Evolutionary conservation across 2,888 invertebrate species (phyloP).

Genomic region (Ochropleura leucogaster): DNA sequence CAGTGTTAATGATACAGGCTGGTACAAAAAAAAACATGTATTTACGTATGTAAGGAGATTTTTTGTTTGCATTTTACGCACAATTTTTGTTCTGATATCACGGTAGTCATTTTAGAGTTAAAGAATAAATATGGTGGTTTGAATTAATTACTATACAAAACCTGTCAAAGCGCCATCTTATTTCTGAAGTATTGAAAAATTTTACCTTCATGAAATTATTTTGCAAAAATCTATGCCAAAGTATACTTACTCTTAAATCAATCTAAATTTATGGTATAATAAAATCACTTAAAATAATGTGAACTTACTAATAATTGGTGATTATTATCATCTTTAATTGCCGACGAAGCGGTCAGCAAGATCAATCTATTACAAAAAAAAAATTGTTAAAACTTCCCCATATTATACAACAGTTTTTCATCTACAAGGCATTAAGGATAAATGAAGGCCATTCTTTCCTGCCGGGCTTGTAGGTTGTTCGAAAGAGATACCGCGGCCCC

Average conservation of each 20-base stretch:
- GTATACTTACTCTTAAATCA: background rate
- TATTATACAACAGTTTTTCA: background rate
- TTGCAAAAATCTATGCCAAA: background rate
- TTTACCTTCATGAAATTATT: background rate
- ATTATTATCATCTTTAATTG: background rate
- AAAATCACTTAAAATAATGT: background rate
- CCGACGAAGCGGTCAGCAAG: background rate
- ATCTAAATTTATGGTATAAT: background rate
- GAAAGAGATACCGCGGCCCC: too few relatives aligned
- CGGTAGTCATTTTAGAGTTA: background rate
- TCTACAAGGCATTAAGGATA: background rate
- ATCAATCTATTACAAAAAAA: background rate
- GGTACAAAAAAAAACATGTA: constrained; percentile 6
- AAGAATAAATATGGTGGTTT: background rate
- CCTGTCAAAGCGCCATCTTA: background rate
- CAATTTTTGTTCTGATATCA: background rate
- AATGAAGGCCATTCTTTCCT: background rate
- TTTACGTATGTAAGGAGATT: background rate
- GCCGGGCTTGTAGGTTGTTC: too few relatives aligned
- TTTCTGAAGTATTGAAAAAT: background rate
- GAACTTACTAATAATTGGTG: background rate
- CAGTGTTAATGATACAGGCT: constrained; percentile 12
- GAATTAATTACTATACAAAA: background rate
- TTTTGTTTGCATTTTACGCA: constrained; percentile 11
- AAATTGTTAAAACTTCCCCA: background rate